These are phyloP conservation scores for Oncorhynchus keta DNA, from an alignment of 2,113 vertebrate genomes.

Conservation along the genomic window DNA sequence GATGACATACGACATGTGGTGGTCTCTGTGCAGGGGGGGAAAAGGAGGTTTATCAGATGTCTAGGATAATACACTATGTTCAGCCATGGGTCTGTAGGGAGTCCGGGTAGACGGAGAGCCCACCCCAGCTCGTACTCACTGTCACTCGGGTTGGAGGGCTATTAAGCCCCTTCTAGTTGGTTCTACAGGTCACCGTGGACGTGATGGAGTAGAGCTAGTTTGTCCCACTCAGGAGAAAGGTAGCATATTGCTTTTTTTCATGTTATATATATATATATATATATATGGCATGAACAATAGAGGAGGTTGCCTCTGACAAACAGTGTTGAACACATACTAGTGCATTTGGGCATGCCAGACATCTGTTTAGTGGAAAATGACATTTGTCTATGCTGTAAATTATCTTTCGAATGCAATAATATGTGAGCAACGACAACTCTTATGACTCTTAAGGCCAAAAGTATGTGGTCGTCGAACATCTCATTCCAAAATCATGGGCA, in stretches of 20 bases:
- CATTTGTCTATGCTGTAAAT: slow-evolving; percentile 40
- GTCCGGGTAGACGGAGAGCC: slow-evolving; percentile 47
- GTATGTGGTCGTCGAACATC: too few species aligned
- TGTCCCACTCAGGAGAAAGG: slow-evolving; percentile 28
- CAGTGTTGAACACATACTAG: slow-evolving; percentile 38
- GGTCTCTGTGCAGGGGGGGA: neutral
- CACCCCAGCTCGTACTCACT: slow-evolving; percentile 55
- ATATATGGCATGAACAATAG: slow-evolving; percentile 44
- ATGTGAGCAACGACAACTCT: slow-evolving; percentile 27
- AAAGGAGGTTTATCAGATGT: slow-evolving; percentile 48
- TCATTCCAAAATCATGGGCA: too few species aligned
- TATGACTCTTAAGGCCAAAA: neutral
- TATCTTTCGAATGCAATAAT: too few species aligned
- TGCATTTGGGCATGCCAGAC: slow-evolving; percentile 30
- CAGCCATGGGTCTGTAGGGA: slow-evolving; percentile 54
- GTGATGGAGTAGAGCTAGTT: slow-evolving; percentile 42
- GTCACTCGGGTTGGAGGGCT: slow-evolving; percentile 58
- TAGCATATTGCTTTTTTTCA: slow-evolving; percentile 66
- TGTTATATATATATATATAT: slow-evolving; percentile 50
- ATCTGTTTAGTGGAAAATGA: slow-evolving; percentile 27
- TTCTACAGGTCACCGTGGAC: slow-evolving; percentile 34
- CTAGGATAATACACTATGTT: slow-evolving; percentile 48
- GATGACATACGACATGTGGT: slow-evolving; percentile 52
- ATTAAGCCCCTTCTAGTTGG: slow-evolving; percentile 49
- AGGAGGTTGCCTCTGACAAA: slow-evolving; percentile 31